Percentiles rank a stretch among this genome's conserved stretches.
phyloP scores from a whole-genome alignment of 2,113 vertebrate species.

The Miniopterus natalensis region DNA sequence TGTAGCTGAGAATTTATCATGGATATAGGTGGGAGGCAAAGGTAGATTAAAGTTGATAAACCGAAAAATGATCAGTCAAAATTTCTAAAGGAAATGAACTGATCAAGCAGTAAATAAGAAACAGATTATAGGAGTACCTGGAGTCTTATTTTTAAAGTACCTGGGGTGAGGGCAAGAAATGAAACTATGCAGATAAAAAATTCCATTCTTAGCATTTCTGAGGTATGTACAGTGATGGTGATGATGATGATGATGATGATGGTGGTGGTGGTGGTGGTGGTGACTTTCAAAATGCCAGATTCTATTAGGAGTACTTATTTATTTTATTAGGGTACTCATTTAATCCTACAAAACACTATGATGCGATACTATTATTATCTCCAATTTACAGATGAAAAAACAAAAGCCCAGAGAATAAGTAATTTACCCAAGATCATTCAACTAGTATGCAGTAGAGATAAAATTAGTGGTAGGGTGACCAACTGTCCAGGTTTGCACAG shows the following conservation, averaged over 20 bases:
- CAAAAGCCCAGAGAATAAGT: neutral
- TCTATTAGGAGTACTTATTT: neutral
- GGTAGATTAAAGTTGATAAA: neutral
- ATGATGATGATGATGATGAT: neutral
- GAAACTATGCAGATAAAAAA: neutral
- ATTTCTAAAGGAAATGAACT: slow-evolving; percentile 41
- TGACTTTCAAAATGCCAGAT: neutral
- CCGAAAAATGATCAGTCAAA: neutral
- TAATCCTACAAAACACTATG: neutral
- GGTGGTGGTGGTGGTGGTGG: too few relatives aligned
- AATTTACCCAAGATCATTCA: neutral
- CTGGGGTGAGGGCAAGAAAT: neutral
- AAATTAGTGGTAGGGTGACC: neutral
- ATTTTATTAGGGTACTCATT: neutral
- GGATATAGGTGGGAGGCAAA: neutral
- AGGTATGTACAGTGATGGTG: neutral
- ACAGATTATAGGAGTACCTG: neutral
- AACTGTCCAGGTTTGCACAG: neutral
- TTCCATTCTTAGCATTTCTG: neutral
- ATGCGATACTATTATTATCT: neutral
- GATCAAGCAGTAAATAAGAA: neutral
- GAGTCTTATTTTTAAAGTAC: neutral
- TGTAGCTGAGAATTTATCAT: neutral
- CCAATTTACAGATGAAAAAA: neutral
- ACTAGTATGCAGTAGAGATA: neutral